Percentiles rank a stretch among this genome's conserved stretches.
Conservation (phyloP, 1,140 invertebrate genomes). For the Brachionus rubens region DNA sequence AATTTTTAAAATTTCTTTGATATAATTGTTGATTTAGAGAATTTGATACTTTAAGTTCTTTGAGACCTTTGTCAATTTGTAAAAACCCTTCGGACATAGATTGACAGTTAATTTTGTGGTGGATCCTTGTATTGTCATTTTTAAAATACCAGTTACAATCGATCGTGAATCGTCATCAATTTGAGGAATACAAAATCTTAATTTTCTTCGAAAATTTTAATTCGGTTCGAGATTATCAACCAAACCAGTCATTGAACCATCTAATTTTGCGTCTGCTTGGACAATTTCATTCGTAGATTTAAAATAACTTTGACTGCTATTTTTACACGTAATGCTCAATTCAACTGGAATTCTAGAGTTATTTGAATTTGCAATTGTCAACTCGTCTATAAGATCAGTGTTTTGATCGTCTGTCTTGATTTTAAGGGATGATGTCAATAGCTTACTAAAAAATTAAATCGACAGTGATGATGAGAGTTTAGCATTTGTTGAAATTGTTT, state of each 20-base stretch:
- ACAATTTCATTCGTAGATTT: constrained; percentile 10
- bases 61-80: neutral
- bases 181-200: neutral
- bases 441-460: constrained; percentile 21
- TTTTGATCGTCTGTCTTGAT: neutral
- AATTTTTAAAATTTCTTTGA: constrained; percentile 13
- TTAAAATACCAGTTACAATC: neutral
- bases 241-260: neutral
- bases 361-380: constrained; percentile 4
- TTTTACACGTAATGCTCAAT: neutral
- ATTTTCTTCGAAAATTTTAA: neutral
- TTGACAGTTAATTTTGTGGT: constrained; percentile 22
- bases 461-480: constrained; percentile 4
- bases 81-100: neutral
- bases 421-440: neutral
- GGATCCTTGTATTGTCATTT: constrained; percentile 6
- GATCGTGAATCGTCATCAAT: no score
- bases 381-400: neutral
- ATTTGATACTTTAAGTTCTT: neutral
- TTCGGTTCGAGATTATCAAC: neutral
- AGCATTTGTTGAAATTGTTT: neutral
- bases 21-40: neutral
- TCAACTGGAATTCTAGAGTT: neutral
- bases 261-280: neutral
- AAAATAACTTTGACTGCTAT: neutral